Evolutionary conservation across 1,140 invertebrate species (phyloP), one percentile per base, ranked within the genome.

Genomic region (Anoplolepis gracilipes): DNA sequence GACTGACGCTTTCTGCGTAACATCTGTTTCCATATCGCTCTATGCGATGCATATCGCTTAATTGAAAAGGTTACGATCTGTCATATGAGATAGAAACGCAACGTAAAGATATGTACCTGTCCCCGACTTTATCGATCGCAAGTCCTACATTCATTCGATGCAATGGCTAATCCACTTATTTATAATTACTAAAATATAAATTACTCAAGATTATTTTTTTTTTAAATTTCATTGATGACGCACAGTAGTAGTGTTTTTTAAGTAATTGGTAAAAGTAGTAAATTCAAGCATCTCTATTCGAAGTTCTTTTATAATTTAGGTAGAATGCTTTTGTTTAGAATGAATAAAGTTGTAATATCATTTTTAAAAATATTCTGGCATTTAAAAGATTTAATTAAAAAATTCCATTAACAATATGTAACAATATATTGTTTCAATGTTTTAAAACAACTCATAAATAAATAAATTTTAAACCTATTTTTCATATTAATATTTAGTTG

Each of bases 91-190:
- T n/a, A 72, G 65, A 67, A 13, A 30, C 16, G 64, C 67, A 53
- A 70, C 67, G 13, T 53, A 33, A 53, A 53, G 8, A 72, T 19
- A 53, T 53, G 69, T 72, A 72, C 28, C 69, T 72, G 69, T 72
- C 69, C 46, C 42, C 46, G 46, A 72, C 69, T 30, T 46, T 67
- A 67, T 67, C 65, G 36, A 67, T 67, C 36, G 36, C 42, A 25
- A 42, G 65, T 67, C 36, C 36, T 46, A n/a, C 22, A 22, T 42
- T 7, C 16, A 42, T 22, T 67, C 64, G 1, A 3, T 46, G 16
- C 33, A 10, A 19, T 39, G n/a, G 22, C 13, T 4, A 5, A 11
- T 67, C 11, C 22, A 46, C 13, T 25, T 46, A 67, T 67, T 13
- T 42, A 11, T 46, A 67, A 67, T 67, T 25, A 67, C 7, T 67